Evolutionary conservation across 2,797 vertebrate species (phyloP), one percentile per base, ranked within the genome.

Genomic region (Thunnus albacares): DNA sequence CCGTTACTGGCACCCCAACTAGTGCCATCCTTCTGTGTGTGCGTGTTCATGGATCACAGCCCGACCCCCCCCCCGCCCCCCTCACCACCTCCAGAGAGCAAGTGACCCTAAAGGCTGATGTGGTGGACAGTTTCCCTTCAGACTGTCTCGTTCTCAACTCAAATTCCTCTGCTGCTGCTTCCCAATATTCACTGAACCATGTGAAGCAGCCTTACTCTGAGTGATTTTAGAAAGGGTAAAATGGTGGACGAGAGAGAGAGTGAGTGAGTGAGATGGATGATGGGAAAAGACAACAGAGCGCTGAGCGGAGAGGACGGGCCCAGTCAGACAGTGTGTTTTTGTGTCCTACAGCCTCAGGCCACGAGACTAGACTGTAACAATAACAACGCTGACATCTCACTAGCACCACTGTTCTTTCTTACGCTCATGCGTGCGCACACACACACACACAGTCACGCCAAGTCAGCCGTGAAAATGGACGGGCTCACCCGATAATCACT

Each of bases 261-360:
- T 58, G 74, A 53, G 38, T 8, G 52, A 41, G 59, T 82, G 65
- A 83, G 69, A 81, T 77, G 69, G 84, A 85, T 85, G 89, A 89
- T 90, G 82, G 83, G 90, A 89, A 90, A 84, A 87, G 88, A 92
- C 88, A 89, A 89, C 87, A 86, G 72, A 64, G 86, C 45, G 35
- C 59, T 77, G 71, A 86, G 77, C 38, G n/a, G 84, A 75, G 88
- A 83, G 82, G 90, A 90, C 79, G 60, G 78, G 75, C 75, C 72
- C 83, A 84, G 85, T 90, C 92, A 94, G 91, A 93, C 89, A 90
- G 89, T 89, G 91, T 92, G 86, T 90, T 89, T 92, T 89, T 90
- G 90, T 93, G 93, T 91, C 92, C 93, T 90, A 93, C 79, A 93
- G 94, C 93, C 92, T 87, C 84, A 3, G 92, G 93, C 90, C 88